Percentiles rank a stretch among this genome's conserved stretches.
Evolutionary conservation across 2,888 invertebrate species (phyloP).

Genomic region (Diaphora mendica): DNA sequence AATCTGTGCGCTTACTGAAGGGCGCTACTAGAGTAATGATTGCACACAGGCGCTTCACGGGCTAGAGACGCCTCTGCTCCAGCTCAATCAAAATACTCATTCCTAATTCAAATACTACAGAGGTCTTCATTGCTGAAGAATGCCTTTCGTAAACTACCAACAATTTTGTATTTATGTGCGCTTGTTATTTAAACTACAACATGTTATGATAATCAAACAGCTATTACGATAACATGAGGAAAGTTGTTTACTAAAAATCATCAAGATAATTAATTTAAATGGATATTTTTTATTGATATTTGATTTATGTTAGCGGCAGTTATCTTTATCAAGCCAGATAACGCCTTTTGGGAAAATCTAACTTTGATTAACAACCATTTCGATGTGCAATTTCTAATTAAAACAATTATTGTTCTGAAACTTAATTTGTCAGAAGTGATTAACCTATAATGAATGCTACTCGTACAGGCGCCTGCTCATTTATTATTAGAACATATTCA

Average conservation of each 20-base stretch:
- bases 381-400: not conserved
- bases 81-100: not conserved
- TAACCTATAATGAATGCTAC: not conserved
- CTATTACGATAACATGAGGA: not conserved
- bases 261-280: not conserved
- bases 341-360: not conserved
- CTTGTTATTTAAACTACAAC: not conserved
- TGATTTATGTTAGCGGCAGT: not conserved
- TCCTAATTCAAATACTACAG: not conserved
- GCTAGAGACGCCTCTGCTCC: too few relatives aligned
- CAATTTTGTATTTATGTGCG: not conserved
- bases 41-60: too few relatives aligned
- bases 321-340: not conserved
- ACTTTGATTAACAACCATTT: not conserved
- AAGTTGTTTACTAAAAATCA: not conserved
- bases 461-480: not conserved
- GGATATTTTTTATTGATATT: not conserved
- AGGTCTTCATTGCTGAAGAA: not conserved
- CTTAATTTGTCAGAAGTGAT: not conserved
- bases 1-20: too few relatives aligned
- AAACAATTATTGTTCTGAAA: not conserved
- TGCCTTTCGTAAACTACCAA: not conserved
- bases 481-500: not conserved
- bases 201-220: not conserved
- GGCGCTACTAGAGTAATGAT: too few relatives aligned